Conservation (phyloP, 23 tunicate genomes). For the Ciona savignyi region DNA sequence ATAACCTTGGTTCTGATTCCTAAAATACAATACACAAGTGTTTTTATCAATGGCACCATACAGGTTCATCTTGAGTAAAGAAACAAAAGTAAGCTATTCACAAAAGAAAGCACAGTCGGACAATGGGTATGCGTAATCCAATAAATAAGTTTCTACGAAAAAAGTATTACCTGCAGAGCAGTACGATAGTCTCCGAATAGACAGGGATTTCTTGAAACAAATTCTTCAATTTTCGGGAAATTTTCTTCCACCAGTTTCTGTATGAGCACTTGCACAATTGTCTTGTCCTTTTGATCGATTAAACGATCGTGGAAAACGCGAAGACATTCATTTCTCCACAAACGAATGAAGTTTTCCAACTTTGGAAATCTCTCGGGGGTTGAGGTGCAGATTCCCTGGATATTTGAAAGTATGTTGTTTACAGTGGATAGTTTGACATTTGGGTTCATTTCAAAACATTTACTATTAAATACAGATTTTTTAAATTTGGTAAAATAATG, state of each 20-base stretch:
- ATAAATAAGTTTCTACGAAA: background rate
- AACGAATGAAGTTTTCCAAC: slow-evolving; percentile 66
- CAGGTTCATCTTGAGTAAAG: too few relatives aligned
- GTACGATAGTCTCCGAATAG: slow-evolving; percentile 91
- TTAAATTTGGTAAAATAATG: too few relatives aligned
- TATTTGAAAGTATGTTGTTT: too few relatives aligned
- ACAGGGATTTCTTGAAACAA: slow-evolving; percentile 74
- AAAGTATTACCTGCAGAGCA: slow-evolving; percentile 54
- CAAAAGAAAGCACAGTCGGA: too few relatives aligned
- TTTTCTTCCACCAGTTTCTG: slow-evolving; percentile 50
- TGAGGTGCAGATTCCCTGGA: slow-evolving; percentile 86
- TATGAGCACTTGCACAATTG: slow-evolving; percentile 37
- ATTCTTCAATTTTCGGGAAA: slow-evolving; percentile 45
- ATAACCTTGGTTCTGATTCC: slow-evolving; percentile 91
- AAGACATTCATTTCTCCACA: slow-evolving; percentile 98
- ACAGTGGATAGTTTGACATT: too few relatives aligned
- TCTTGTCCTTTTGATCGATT: slow-evolving; percentile 86
- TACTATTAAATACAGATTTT: too few relatives aligned
- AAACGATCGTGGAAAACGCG: slow-evolving; percentile 97
- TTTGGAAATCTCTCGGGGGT: slow-evolving; percentile 83
- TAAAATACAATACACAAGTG: too few relatives aligned
- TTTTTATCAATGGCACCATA: too few relatives aligned
- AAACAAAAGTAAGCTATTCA: too few relatives aligned
- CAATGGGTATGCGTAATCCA: too few relatives aligned
- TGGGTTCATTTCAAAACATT: too few relatives aligned